phyloP scores from a whole-genome alignment of 1,140 invertebrate species.

The Drosophila obscura region DNA sequence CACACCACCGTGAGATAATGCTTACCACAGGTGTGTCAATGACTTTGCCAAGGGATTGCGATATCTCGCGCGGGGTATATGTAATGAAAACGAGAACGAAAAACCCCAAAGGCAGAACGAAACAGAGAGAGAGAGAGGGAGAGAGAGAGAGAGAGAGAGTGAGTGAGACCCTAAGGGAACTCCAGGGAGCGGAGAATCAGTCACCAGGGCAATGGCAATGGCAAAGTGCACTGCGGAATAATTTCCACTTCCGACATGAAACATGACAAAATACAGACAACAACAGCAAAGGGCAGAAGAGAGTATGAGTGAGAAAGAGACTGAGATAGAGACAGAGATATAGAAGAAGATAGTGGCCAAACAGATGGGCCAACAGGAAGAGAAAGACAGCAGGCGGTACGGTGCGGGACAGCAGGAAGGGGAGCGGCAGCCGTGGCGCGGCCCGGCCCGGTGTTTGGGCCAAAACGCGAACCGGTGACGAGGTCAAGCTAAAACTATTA shows the following conservation, averaged over 20 bases:
- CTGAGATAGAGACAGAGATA: background rate
- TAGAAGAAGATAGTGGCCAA: no score
- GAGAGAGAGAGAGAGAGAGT: background rate
- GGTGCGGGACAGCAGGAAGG: constrained; percentile 50
- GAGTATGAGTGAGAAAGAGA: constrained; percentile 2
- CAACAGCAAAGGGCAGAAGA: constrained; percentile 16
- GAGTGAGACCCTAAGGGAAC: background rate
- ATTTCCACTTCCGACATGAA: constrained; percentile 79
- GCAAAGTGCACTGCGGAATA: constrained; percentile 63
- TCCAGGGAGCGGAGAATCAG: constrained; percentile 30
- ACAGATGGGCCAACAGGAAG: background rate
- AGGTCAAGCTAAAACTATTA: constrained; percentile 79
- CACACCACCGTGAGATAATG: constrained; percentile 31
- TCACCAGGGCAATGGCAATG: constrained; percentile 68
- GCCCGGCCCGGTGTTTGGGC: constrained; percentile 17
- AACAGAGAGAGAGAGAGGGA: constrained; percentile 14
- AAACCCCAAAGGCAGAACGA: constrained; percentile 43
- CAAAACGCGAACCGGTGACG: constrained; percentile 70
- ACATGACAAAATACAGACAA: constrained; percentile 55
- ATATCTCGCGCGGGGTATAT: constrained; percentile 24
- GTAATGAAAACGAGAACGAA: constrained; percentile 78
- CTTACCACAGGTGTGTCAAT: constrained; percentile 72
- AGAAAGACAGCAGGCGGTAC: background rate
- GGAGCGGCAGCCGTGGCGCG: constrained; percentile 28
- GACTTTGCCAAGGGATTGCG: constrained; percentile 65